phyloP scores from a whole-genome alignment of 2,888 invertebrate genomes.

The Dysmachus trigonus region DNA sequence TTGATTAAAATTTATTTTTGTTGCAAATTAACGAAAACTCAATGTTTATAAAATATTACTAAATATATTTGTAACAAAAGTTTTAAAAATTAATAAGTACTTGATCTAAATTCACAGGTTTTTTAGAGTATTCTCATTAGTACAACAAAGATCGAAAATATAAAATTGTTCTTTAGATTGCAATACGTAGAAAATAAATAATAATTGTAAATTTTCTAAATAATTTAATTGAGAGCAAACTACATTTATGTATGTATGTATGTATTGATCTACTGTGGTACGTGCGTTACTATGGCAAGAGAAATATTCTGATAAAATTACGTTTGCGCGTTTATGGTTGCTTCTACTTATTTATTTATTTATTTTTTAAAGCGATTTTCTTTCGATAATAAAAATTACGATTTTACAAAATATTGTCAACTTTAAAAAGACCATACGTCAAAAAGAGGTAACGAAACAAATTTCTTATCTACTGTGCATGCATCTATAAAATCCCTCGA shows the following conservation, averaged over 20 bases:
- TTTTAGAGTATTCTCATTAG: conserved; percentile 25
- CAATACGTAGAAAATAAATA: too few species aligned
- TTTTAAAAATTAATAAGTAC: conserved; percentile 34
- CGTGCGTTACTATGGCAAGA: neutral
- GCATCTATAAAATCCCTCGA: neutral
- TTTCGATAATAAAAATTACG: neutral
- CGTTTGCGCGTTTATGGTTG: neutral
- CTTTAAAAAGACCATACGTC: neutral
- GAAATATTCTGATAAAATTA: neutral
- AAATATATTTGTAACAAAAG: conserved; percentile 32
- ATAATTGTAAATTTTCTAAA: neutral
- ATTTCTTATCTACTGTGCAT: neutral
- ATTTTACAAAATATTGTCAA: neutral
- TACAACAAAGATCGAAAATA: conserved; percentile 14
- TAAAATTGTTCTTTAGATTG: neutral
- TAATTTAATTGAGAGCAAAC: neutral
- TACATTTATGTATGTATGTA: neutral
- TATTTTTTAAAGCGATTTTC: neutral
- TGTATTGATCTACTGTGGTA: neutral
- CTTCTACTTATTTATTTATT: neutral
- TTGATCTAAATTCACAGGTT: conserved; percentile 25
- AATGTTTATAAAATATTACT: conserved; percentile 3
- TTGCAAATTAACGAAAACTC: neutral
- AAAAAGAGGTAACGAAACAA: neutral
- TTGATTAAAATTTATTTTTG: neutral